phyloP scores from a whole-genome alignment of 1,140 invertebrate species.

The Pachyrhynchus sulphureomaculatus region DNA sequence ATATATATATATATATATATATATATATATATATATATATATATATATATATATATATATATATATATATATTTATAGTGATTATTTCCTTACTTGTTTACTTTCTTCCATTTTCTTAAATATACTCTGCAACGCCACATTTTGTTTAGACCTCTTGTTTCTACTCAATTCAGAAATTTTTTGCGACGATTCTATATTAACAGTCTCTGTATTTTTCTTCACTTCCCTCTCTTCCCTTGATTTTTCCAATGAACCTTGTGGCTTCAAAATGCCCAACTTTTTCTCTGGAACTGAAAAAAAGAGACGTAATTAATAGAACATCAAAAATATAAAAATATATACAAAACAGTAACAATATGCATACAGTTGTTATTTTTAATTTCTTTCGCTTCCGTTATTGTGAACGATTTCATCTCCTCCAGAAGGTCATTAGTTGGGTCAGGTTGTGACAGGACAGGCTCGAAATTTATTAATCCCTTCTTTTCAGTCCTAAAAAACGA shows the following conservation, averaged over 20 bases:
- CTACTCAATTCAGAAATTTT: slow-evolving; percentile 38
- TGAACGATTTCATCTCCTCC: slow-evolving; percentile 50
- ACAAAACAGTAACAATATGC: neutral
- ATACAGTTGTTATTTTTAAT: slow-evolving; percentile 15
- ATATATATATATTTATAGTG: no score
- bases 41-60: neutral
- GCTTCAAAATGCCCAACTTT: slow-evolving; percentile 67
- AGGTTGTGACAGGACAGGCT: slow-evolving; percentile 47
- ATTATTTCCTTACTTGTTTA: slow-evolving; percentile 61
- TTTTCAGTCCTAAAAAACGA: slow-evolving; percentile 38
- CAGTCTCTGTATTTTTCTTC: slow-evolving; percentile 7
- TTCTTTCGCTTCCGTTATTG: slow-evolving; percentile 29
- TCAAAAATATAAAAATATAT: no score
- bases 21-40: slow-evolving; percentile 11
- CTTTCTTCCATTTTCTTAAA: slow-evolving; percentile 63
- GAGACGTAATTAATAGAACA: no score
- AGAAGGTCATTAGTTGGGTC: slow-evolving; percentile 50
- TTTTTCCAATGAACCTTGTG: slow-evolving; percentile 66
- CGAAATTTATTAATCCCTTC: slow-evolving; percentile 41
- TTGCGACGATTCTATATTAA: slow-evolving; percentile 7
- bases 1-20: no score
- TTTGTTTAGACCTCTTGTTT: slow-evolving; percentile 47
- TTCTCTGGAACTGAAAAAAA: slow-evolving; percentile 55
- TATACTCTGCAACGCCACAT: slow-evolving; percentile 66
- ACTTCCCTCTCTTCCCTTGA: slow-evolving; percentile 58